Conservation (phyloP, 37 sponge, comb jelly and placozoan species). For the Bolinopsis microptera region DNA sequence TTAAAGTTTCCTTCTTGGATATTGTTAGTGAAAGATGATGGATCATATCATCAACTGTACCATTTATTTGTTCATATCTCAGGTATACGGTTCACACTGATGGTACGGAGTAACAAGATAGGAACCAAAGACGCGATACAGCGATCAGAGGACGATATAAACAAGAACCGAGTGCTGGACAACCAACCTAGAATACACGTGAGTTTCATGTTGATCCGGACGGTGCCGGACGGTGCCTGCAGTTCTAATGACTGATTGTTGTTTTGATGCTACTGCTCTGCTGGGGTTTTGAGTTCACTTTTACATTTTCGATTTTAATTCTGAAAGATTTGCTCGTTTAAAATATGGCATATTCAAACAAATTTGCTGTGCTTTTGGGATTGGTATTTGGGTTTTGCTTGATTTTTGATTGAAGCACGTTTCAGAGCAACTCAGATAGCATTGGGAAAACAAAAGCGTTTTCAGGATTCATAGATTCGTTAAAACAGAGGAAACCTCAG, state of each 20-base stretch:
- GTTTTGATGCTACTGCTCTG: too few relatives aligned
- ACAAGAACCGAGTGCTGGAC: neutral
- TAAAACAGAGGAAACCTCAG: neutral
- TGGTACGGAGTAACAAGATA: slow-evolving; percentile 55
- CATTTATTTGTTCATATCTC: too few relatives aligned
- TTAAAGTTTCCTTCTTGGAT: too few relatives aligned
- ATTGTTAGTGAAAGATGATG: too few relatives aligned
- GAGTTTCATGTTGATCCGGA: neutral
- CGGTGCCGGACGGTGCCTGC: too few relatives aligned
- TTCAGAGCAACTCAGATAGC: slow-evolving; percentile 34
- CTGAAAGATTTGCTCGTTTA: too few relatives aligned
- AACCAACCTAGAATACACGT: neutral
- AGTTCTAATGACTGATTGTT: too few relatives aligned
- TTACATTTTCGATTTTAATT: too few relatives aligned
- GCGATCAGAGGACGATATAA: neutral
- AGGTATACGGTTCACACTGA: neutral
- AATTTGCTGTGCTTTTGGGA: too few relatives aligned
- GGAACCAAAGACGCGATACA: slow-evolving; percentile 20
- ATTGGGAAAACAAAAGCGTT: slow-evolving; percentile 33
- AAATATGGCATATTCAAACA: too few relatives aligned
- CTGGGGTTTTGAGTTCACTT: too few relatives aligned
- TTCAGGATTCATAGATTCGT: slow-evolving; percentile 37
- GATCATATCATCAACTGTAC: too few relatives aligned
- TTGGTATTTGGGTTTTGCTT: neutral
- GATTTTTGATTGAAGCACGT: neutral